Conservation (phyloP, 2,888 invertebrate species). For the Cyclophora punctaria region DNA sequence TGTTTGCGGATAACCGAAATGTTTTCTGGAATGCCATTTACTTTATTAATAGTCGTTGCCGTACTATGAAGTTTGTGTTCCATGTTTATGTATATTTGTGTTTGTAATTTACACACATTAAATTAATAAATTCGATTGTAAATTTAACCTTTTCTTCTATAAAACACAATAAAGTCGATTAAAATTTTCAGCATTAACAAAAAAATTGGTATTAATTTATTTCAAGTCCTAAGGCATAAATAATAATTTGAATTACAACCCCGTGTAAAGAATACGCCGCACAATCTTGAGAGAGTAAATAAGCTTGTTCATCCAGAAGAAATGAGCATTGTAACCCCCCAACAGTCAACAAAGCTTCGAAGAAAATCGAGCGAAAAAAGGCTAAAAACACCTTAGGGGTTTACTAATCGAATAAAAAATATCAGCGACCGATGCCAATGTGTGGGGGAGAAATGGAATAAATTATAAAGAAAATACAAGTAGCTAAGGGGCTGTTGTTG, state of each 20-base stretch:
- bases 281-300: constrained; percentile 52
- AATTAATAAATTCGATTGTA: no score
- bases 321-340: constrained; percentile 69
- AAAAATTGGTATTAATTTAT: background rate
- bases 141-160: no score
- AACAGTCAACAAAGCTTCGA: constrained; percentile 75
- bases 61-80: no score
- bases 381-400: constrained; percentile 77
- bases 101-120: no score
- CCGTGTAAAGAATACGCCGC: constrained; percentile 19
- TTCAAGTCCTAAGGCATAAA: no score
- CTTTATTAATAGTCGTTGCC: background rate
- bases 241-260: constrained; percentile 7
- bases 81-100: no score
- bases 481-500: constrained; percentile 64
- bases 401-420: constrained; percentile 78
- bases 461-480: constrained; percentile 75
- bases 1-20: constrained; percentile 17
- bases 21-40: no score
- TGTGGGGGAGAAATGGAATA: constrained; percentile 72
- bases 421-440: constrained; percentile 75
- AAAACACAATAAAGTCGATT: background rate
- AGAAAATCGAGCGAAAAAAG: constrained; percentile 77
- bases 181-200: background rate
- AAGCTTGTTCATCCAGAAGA: constrained; percentile 71